A percentile compares a stretch with the other conserved stretches of the same genome.
phyloP scores from a whole-genome alignment of 2,113 vertebrate genomes.

The Actenoides hombroni region DNA sequence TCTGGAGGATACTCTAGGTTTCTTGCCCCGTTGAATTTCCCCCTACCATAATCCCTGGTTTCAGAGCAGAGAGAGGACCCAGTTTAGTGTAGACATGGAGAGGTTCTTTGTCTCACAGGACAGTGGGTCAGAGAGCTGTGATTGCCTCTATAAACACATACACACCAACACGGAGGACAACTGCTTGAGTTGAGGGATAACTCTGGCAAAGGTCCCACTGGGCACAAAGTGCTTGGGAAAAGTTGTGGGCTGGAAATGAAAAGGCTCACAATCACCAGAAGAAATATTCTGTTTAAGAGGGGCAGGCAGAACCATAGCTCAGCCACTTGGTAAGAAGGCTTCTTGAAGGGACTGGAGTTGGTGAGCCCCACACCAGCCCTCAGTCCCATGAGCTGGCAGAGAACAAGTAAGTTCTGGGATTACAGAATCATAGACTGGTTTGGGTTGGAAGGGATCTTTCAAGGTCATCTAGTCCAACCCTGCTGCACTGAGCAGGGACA shows the following conservation, averaged over 20 bases:
- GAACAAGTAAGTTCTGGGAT: background rate
- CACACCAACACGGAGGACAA: fast-evolving
- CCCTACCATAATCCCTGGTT: background rate
- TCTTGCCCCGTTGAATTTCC: background rate
- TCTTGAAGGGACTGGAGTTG: background rate
- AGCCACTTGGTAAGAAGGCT: background rate
- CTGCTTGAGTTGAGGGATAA: background rate
- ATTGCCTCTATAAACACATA: background rate
- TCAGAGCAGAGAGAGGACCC: background rate
- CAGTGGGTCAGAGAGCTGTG: background rate
- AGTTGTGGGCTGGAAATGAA: background rate
- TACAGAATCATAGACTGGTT: too few species aligned
- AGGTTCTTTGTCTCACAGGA: background rate
- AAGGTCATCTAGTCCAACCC: too few species aligned
- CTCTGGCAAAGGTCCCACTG: background rate
- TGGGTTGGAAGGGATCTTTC: too few species aligned
- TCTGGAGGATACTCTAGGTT: background rate
- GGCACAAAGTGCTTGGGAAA: background rate
- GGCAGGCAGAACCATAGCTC: background rate
- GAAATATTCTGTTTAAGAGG: background rate
- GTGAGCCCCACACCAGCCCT: background rate
- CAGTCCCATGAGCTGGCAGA: background rate
- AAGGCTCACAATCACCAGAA: background rate
- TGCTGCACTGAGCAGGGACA: too few species aligned
- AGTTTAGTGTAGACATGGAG: background rate